Evolutionary conservation across 2,113 vertebrate genomes (phyloP).

Genomic region (Ochotona curzoniae): DNA sequence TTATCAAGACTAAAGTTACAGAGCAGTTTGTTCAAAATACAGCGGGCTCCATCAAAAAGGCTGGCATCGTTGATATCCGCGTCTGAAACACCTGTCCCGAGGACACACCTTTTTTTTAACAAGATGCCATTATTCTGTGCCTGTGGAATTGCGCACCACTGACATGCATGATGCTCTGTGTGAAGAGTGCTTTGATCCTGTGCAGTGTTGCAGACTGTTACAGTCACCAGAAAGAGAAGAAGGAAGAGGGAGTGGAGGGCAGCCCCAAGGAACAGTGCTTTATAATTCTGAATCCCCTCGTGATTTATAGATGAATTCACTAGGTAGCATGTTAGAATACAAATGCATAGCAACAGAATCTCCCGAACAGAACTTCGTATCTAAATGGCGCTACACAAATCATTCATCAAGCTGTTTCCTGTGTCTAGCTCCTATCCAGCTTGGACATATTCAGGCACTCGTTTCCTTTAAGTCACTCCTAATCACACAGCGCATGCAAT

Average conservation of each 20-base stretch:
- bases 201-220: slow-evolving; percentile 52
- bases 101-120: slow-evolving; percentile 65
- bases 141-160: slow-evolving; percentile 33
- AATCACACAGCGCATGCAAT: neutral
- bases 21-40: slow-evolving; percentile 59
- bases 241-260: slow-evolving; percentile 48
- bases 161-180: slow-evolving; percentile 9
- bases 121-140: slow-evolving; percentile 63
- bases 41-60: slow-evolving; percentile 35
- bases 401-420: neutral
- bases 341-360: slow-evolving; percentile 14
- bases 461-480: neutral
- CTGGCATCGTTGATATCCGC: slow-evolving; percentile 31
- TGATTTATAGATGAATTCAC: slow-evolving; percentile 57
- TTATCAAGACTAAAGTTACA: neutral
- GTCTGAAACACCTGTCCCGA: slow-evolving; percentile 60
- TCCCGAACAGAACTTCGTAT: neutral
- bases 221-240: slow-evolving; percentile 64
- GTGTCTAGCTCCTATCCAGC: neutral
- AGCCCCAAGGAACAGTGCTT: slow-evolving; percentile 55
- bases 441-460: neutral
- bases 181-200: slow-evolving; percentile 70
- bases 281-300: slow-evolving; percentile 63
- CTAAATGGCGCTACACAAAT: neutral
- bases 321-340: neutral